A percentile compares a stretch with the other conserved stretches of the same genome.
phyloP scores from a whole-genome alignment of 2,797 vertebrate genomes.

The Halcyon smyrnensis region DNA sequence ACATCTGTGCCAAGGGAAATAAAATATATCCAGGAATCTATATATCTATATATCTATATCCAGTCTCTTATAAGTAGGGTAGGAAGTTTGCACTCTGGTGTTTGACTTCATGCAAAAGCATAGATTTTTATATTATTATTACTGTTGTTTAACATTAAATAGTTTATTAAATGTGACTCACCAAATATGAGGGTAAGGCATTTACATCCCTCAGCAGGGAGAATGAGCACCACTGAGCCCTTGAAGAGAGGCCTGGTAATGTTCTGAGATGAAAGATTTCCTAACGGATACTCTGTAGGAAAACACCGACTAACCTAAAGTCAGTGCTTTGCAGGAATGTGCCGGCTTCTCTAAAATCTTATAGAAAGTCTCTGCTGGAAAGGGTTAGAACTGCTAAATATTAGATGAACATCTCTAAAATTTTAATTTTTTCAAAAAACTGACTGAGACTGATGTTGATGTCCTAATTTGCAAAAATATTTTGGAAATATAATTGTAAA shows the following conservation, averaged over 20 bases:
- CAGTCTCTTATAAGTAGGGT: accelerated
- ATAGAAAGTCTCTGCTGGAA: background rate
- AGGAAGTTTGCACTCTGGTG: background rate
- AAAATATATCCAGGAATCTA: background rate
- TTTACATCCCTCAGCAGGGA: background rate
- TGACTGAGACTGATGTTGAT: background rate
- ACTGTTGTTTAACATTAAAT: background rate
- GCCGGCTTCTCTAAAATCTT: background rate
- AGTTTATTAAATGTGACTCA: background rate
- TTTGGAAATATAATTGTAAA: background rate
- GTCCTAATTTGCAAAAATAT: background rate
- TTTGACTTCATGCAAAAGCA: accelerated
- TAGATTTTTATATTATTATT: background rate
- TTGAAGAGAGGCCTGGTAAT: background rate
- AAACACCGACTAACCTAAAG: background rate
- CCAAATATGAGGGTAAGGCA: background rate
- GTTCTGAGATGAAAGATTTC: background rate
- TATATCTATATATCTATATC: too few relatives aligned
- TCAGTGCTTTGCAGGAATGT: background rate
- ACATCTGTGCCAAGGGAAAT: background rate
- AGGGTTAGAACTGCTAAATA: background rate
- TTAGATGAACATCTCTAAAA: background rate
- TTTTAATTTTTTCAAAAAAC: background rate
- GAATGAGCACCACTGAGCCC: background rate
- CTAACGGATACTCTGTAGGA: background rate